Percentiles rank a stretch among this genome's conserved stretches.
phyloP scores from a whole-genome alignment of 2,888 invertebrate species.

The Megalurothrips usitatus region DNA sequence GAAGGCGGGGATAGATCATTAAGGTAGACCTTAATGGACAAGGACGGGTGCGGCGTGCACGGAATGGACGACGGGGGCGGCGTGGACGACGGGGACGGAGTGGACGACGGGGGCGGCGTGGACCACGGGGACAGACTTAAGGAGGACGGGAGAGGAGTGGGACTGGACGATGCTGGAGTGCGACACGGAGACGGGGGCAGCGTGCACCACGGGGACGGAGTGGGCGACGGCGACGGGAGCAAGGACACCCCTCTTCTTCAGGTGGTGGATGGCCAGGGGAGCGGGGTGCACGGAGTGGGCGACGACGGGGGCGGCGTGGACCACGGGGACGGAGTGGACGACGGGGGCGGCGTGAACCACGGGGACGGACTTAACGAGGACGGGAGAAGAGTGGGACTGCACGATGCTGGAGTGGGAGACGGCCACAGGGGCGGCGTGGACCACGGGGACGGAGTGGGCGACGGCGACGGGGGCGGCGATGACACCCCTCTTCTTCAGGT shows the following conservation, averaged over 20 bases:
- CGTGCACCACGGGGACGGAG: conserved; percentile 42
- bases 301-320: conserved; percentile 46
- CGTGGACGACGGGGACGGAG: conserved; percentile 44
- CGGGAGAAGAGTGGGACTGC: conserved; percentile 42
- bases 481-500: conserved; percentile 38
- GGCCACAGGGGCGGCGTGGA: conserved; percentile 45
- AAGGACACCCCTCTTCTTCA: conserved; percentile 39
- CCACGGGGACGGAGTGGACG: conserved; percentile 41
- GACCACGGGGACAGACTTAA: conserved; percentile 51
- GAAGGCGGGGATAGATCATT: background rate
- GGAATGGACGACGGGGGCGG: conserved; percentile 44
- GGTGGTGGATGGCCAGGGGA: conserved; percentile 44
- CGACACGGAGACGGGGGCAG: conserved; percentile 41
- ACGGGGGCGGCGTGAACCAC: conserved; percentile 39
- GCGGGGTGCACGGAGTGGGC: conserved; percentile 46
- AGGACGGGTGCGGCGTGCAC: conserved; percentile 48
- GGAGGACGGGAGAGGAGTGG: conserved; percentile 44
- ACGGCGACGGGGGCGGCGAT: conserved; percentile 43
- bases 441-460: conserved; percentile 45
- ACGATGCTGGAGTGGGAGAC: conserved; percentile 34
- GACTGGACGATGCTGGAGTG: conserved; percentile 40
- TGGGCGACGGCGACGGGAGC: conserved; percentile 41
- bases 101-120: conserved; percentile 45
- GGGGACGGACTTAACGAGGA: conserved; percentile 39
- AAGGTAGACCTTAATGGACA: conserved; percentile 33